Base-by-base conservation (phyloP, 2,113 vertebrate species). In the Carassius gibelio region DNA sequence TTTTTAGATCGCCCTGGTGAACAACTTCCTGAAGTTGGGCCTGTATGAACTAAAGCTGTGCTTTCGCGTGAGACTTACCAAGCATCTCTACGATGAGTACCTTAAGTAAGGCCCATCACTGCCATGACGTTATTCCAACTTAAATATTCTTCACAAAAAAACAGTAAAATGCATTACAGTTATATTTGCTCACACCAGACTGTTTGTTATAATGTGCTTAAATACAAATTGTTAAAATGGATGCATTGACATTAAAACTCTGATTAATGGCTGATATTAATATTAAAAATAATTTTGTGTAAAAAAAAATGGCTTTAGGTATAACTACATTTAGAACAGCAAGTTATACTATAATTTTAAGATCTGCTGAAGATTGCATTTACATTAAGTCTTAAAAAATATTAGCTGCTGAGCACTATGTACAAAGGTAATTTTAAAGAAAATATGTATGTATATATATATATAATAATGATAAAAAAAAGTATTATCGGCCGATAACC, bases 1-100 rank as follows among this genome's bases (percentile, higher is more conserved):
- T 13, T 91, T 93, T 77, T 93, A 99, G 98, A 98, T 99, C 78
- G 96, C 98, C 85, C 89, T 99, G 91, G 95, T 99, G 84, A 99
- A 99, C 94, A 99, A 97, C 93, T 96, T 99, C 87, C 90, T 99
- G 90, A 99, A 99, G 91, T 94, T 98, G 89, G 98, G 98, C 69
- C 91, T 99, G 69, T 97, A 98, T 84, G 96, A 99, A 84, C 90
- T 99, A 89, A 99, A 99, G 90, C 94, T 99, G 85, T 94, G 96
- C 90, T 99, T 97, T 91, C 94, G 98, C 83, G 95, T 96, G 75
- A 93, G 96, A 82, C 97, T 99, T 76, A 99, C 97, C 1, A 96
- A 94, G 92, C 94, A 96, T 92, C 95, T 99, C 86, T 99, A 98
- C 86, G 96, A 99, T 86, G 96, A 98, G 87, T 99, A 99, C 88